Conservation (phyloP, 23 tunicate species). For the Botrylloides violaceus region DNA sequence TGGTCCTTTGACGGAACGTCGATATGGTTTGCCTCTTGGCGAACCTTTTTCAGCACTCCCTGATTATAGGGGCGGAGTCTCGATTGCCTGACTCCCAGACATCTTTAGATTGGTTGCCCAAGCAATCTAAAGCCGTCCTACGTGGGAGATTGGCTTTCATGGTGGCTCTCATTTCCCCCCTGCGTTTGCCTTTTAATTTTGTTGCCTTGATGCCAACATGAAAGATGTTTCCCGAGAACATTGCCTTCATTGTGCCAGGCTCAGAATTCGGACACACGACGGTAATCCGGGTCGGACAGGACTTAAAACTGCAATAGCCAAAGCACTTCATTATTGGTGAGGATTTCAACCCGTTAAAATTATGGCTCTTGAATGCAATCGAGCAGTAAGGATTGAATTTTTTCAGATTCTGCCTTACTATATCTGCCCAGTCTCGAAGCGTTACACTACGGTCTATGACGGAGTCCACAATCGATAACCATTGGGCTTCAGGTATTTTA, state of each 20-base stretch:
- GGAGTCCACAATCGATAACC: neutral
- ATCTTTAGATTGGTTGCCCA: neutral
- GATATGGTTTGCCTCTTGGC: neutral
- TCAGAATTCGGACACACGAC: neutral
- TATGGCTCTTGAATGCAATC: constrained; percentile 12
- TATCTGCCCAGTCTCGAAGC: neutral
- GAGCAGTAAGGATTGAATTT: neutral
- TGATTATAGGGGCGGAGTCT: neutral
- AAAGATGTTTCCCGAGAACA: neutral
- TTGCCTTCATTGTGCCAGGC: neutral
- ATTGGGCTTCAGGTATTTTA: neutral
- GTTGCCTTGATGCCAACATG: neutral
- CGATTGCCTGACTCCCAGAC: constrained; percentile 13
- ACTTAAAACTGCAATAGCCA: neutral
- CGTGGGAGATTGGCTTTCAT: neutral
- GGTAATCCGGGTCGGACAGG: neutral
- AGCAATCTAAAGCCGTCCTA: neutral
- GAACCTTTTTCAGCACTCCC: neutral
- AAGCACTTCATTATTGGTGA: neutral
- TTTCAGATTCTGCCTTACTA: neutral
- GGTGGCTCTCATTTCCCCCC: neutral
- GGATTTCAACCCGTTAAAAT: neutral
- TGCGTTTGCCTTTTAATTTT: neutral
- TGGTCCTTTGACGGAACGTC: neutral
- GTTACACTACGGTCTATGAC: neutral